These are phyloP conservation scores for Entomyzon cyanotis DNA, from an alignment of 2,113 vertebrate species.

Conservation along the genomic window DNA sequence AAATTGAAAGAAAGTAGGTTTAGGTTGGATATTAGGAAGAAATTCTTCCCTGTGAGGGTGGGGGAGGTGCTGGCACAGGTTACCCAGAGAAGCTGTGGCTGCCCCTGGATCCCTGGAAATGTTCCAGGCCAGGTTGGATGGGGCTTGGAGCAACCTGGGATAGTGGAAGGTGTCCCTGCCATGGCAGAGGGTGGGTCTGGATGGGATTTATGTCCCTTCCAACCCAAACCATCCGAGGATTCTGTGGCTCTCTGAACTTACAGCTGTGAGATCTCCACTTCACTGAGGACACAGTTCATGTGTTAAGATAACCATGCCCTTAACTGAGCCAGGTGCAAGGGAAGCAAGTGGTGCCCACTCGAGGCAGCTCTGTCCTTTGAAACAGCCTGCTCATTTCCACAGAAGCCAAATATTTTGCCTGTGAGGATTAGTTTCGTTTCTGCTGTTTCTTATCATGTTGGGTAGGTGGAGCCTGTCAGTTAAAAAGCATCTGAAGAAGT, in stretches of 20 bases:
- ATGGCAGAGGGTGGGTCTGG: not conserved
- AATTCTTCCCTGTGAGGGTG: not conserved
- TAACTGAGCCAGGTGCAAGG: not conserved
- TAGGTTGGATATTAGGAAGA: not conserved
- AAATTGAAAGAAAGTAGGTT: not conserved
- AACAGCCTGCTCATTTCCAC: not conserved
- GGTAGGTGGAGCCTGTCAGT: slow-evolving; percentile 9
- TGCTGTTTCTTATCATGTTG: not conserved
- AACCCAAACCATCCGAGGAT: not conserved
- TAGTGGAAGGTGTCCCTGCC: not conserved
- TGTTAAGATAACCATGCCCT: too few relatives aligned
- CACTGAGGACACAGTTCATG: not conserved
- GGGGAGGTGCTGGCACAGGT: fast-evolving
- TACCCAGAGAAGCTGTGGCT: not conserved
- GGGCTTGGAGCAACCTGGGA: not conserved
- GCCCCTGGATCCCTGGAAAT: not conserved
- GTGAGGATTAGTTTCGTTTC: not conserved
- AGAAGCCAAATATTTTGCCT: not conserved
- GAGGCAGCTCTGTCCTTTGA: not conserved
- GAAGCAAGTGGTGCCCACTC: not conserved
- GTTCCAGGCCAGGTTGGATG: not conserved
- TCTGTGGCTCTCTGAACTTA: not conserved
- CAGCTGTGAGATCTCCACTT: not conserved
- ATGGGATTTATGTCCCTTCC: not conserved
- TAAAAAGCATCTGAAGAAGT: not conserved